Evolutionary conservation across 2,797 vertebrate species (phyloP).

Genomic region (Cirrhinus mrigala): DNA sequence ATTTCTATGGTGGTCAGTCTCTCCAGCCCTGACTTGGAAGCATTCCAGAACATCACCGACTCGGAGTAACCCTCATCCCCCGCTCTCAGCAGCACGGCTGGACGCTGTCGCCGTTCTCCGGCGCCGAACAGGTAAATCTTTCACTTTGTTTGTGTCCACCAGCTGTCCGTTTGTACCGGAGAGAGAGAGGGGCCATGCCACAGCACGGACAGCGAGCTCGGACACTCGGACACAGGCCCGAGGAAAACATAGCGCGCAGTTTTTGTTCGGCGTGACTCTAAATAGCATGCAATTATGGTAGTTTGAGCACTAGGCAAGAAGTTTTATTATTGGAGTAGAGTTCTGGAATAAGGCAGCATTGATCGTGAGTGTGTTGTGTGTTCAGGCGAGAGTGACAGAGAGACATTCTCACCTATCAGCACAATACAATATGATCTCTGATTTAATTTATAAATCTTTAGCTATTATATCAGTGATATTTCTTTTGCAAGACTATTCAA

Average conservation of each 20-base stretch:
- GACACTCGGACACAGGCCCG: constrained; percentile 52
- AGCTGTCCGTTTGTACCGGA: constrained; percentile 49
- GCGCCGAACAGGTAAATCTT: constrained; percentile 86
- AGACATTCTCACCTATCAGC: background rate
- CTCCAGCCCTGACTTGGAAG: constrained; percentile 91
- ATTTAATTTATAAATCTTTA: constrained; percentile 2
- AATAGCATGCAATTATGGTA: background rate
- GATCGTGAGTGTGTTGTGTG: constrained; percentile 26
- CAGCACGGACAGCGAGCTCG: constrained; percentile 57
- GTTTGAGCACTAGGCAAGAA: constrained; percentile 26
- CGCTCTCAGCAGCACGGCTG: constrained; percentile 62
- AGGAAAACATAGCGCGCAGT: background rate
- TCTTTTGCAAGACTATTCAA: background rate
- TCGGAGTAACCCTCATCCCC: constrained; percentile 82
- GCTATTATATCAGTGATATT: background rate
- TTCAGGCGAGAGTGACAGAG: constrained; percentile 30
- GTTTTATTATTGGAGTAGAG: constrained; percentile 33
- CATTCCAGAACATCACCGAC: constrained; percentile 81
- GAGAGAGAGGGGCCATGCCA: constrained; percentile 54
- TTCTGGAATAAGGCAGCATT: constrained; percentile 6
- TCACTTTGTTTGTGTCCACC: constrained; percentile 55
- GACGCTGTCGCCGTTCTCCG: constrained; percentile 77
- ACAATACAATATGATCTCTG: background rate
- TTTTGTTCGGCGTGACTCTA: background rate
- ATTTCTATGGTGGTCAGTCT: constrained; percentile 82